These are phyloP conservation scores for Neolamprologus sp. DNA, from an alignment of 2,113 vertebrate genomes.

Conservation along the genomic window DNA sequence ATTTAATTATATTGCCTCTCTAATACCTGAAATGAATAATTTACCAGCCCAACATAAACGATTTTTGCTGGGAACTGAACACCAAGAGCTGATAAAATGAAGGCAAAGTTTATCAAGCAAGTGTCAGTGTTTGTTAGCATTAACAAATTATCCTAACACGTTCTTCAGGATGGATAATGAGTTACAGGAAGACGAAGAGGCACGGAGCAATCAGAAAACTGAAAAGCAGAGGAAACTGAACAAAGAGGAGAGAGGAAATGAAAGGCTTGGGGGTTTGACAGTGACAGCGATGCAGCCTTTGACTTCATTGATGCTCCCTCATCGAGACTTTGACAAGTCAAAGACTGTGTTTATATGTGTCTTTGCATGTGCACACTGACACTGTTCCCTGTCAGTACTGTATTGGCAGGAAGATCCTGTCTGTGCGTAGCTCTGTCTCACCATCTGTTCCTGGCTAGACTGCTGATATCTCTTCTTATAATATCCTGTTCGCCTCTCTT, in stretches of 20 bases:
- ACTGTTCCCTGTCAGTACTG: conserved; percentile 21
- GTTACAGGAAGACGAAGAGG: not conserved
- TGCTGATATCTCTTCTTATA: conserved; percentile 58
- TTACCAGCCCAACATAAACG: conserved; percentile 6
- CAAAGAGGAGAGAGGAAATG: conserved; percentile 5
- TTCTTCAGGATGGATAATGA: not conserved
- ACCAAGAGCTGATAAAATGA: not conserved
- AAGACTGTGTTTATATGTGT: conserved; percentile 5
- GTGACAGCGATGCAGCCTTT: conserved; percentile 9
- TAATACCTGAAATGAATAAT: conserved; percentile 52
- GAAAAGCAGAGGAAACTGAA: not conserved
- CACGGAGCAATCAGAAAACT: not conserved
- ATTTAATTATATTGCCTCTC: conserved; percentile 46
- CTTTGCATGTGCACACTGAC: conserved; percentile 14
- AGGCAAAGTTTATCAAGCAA: not conserved
- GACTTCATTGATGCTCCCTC: conserved; percentile 15
- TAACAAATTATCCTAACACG: not conserved
- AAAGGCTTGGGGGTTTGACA: not conserved
- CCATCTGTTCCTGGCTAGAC: conserved; percentile 69
- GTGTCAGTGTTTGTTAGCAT: not conserved
- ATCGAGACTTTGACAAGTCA: conserved; percentile 29
- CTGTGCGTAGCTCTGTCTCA: conserved; percentile 54
- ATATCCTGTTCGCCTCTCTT: conserved; percentile 48
- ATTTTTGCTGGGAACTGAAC: conserved; percentile 25
- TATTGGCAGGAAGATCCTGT: conserved; percentile 59